phyloP scores from a whole-genome alignment of 1,140 invertebrate species.

The Anagrus nilaparvatae region DNA sequence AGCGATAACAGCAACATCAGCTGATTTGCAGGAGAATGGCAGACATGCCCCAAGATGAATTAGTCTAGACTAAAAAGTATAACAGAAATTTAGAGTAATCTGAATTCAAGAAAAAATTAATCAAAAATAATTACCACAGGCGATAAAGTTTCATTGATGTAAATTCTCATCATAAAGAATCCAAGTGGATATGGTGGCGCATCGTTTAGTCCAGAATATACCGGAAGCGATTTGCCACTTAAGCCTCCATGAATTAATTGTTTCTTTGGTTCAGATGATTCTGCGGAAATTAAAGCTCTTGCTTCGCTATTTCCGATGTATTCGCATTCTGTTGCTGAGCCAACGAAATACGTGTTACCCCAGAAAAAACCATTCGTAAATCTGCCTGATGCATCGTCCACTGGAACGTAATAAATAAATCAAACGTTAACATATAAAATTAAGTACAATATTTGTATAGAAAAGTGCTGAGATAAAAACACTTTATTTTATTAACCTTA shows the following conservation, averaged over 20 bases:
- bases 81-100: background rate
- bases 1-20: constrained; percentile 50
- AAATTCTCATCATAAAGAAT: constrained; percentile 49
- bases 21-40: constrained; percentile 52
- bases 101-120: background rate
- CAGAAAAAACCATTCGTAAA: constrained; percentile 72
- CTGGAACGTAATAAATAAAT: constrained; percentile 48
- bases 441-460: no score
- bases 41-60: constrained; percentile 64
- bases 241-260: background rate
- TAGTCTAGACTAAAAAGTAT: constrained; percentile 32
- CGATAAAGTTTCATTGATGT: constrained; percentile 40
- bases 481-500: no score
- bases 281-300: no score
- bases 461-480: no score
- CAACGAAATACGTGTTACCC: constrained; percentile 74
- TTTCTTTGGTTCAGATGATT: background rate
- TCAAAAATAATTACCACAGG: constrained; percentile 36
- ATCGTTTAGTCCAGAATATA: constrained; percentile 12
- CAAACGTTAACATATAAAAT: no score
- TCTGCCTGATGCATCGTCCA: constrained; percentile 68
- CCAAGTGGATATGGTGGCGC: constrained; percentile 47
- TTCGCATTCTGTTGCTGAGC: constrained; percentile 62
- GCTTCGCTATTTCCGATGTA: constrained; percentile 45
- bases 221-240: background rate